phyloP scores from a whole-genome alignment of 2,113 vertebrate species.

The Saccopteryx bilineata region DNA sequence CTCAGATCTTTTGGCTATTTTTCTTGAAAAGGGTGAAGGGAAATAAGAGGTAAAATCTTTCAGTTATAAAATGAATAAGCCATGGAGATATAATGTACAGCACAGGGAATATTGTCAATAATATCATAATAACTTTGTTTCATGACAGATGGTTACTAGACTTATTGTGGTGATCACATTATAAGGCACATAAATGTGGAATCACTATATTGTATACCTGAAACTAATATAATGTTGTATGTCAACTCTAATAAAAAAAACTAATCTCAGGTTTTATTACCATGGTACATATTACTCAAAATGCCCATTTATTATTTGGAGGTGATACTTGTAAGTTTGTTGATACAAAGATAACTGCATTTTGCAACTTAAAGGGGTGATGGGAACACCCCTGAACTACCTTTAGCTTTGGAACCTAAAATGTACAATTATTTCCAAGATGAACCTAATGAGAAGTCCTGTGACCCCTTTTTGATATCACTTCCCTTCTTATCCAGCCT shows the following conservation, averaged over 20 bases:
- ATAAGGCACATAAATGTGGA: background rate
- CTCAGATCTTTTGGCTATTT: conserved; percentile 11
- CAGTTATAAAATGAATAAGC: background rate
- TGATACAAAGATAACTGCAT: conserved; percentile 15
- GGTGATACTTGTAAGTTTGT: background rate
- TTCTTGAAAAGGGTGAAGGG: background rate
- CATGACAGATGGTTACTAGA: background rate
- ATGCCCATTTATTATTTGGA: background rate
- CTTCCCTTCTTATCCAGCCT: background rate
- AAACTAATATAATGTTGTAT: background rate
- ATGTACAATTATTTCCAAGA: background rate
- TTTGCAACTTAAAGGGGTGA: background rate
- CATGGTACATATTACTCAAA: conserved; percentile 4
- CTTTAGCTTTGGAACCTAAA: conserved; percentile 39
- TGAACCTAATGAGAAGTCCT: background rate
- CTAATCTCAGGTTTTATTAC: conserved; percentile 22
- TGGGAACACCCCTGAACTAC: background rate
- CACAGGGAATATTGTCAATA: background rate
- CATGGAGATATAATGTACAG: background rate
- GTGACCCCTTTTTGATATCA: background rate
- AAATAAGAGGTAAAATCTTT: background rate
- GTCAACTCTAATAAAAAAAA: background rate
- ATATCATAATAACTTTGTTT: background rate
- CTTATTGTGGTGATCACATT: background rate
- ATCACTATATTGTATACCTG: background rate